Conservation (phyloP, 2,797 vertebrate genomes). For the Zalophus californianus region DNA sequence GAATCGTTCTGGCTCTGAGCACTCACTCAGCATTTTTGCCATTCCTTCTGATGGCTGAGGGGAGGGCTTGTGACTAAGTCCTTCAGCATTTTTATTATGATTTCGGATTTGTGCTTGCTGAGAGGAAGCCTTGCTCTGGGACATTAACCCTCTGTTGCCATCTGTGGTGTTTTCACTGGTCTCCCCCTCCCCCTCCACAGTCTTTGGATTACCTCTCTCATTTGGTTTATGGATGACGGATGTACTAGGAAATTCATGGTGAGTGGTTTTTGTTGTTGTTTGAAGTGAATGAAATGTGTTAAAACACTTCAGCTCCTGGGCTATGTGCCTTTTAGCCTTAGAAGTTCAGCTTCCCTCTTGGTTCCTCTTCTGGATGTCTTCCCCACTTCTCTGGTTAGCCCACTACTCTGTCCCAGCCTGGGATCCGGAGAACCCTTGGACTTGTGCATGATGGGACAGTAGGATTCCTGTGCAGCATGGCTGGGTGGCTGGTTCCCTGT, state of each 20-base stretch:
- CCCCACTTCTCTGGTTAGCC: not conserved
- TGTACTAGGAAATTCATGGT: not conserved
- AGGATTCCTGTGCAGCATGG: rapidly evolving
- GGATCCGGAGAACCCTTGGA: not conserved
- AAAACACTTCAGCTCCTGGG: not conserved
- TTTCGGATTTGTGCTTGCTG: constrained; percentile 65
- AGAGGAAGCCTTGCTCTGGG: constrained; percentile 46
- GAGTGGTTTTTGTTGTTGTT: not conserved
- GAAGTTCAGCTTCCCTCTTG: not conserved
- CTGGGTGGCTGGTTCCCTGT: not conserved
- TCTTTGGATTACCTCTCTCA: not conserved
- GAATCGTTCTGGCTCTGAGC: constrained; percentile 64
- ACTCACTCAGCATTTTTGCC: constrained; percentile 73
- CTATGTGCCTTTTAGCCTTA: not conserved
- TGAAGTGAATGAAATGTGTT: constrained; percentile 31
- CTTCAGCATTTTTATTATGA: constrained; percentile 68
- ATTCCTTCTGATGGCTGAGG: constrained; percentile 72
- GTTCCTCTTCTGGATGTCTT: not conserved
- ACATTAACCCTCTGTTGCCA: constrained; percentile 67
- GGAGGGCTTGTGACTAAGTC: constrained; percentile 67
- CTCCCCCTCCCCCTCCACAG: not conserved
- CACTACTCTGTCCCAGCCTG: not conserved
- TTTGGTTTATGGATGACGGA: not conserved
- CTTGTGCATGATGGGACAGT: not conserved
- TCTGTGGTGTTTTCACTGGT: not conserved